Base-by-base conservation (phyloP, 2,888 invertebrate species). In the Spatulosminthurus flaviceps region DNA sequence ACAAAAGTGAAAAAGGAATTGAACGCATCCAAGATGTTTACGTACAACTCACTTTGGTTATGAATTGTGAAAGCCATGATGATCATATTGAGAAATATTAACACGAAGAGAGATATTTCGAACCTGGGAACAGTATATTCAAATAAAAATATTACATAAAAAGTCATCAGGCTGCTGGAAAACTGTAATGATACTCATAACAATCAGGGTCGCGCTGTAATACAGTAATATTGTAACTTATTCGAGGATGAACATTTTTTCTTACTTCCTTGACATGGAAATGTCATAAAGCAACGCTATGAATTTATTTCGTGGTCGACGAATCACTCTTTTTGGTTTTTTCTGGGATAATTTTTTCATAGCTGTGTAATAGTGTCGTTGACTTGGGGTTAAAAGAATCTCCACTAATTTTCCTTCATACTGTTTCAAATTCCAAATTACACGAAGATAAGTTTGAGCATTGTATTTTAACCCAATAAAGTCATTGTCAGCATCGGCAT, bases 361-460 rank as follows among this genome's bases (percentile, higher is more conserved):
- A 82, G 97, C 97, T 87, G 96, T 96, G 89, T 97, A 97, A 89
- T 97, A 97, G 88, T 94, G 93, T 88, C 95, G 94, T 90, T 97
- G 97, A 88, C 95, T 95, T 89, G 96, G 95, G 84, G 97, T 97
- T 88, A 97, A 91, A 90, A 97, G 96, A 94, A 96, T 96, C 91
- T 97, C 97, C 88, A 97, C 90, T 87, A 97, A 95, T 87, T 96
- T 96, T 85, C 97, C 97, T 90, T 97, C 97, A 88, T 97, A 97
- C 96, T 97, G 90, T 84, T 91, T n/a, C n/a, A n/a, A n/a, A n/a
- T n/a, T n/a, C n/a, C n/a, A n/a, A n/a, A n/a, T n/a, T n/a, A n/a
- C n/a, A n/a, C n/a, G n/a, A n/a, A n/a, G n/a, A n/a, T n/a, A n/a
- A n/a, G n/a, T n/a, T n/a, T n/a, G n/a, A n/a, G n/a, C n/a, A n/a